Evolutionary conservation across 2,888 invertebrate genomes (phyloP).

Genomic region (Heterodera filipjevi): DNA sequence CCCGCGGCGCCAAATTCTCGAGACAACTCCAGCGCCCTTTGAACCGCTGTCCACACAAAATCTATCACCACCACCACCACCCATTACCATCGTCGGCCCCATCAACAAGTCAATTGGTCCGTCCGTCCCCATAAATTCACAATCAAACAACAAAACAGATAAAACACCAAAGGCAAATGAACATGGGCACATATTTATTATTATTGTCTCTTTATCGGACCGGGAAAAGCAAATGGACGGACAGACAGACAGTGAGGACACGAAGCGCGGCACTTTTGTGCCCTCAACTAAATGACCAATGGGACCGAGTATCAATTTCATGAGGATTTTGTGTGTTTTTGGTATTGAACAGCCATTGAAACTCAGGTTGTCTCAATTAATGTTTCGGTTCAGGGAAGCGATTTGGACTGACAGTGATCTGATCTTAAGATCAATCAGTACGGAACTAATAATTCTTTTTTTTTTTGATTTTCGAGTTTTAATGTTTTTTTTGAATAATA

Average conservation of each 20-base stretch:
- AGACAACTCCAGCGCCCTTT: slow-evolving; percentile 9
- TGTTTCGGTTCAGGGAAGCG: too few species aligned
- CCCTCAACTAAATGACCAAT: neutral
- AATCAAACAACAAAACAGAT: neutral
- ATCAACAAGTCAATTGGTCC: neutral
- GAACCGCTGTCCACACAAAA: slow-evolving; percentile 8
- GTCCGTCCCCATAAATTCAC: neutral
- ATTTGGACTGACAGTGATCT: too few species aligned
- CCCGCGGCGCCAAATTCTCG: slow-evolving; percentile 4
- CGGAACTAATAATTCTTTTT: too few species aligned
- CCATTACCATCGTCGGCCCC: neutral
- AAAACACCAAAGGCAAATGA: too few species aligned
- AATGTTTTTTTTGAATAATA: too few species aligned
- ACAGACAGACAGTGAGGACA: too few species aligned
- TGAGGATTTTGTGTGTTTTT: neutral
- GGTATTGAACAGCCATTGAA: neutral
- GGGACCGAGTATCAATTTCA: neutral
- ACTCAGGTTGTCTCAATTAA: neutral
- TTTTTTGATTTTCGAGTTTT: too few species aligned
- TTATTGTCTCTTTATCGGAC: neutral
- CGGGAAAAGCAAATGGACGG: too few species aligned
- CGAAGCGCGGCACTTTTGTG: neutral
- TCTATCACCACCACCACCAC: neutral
- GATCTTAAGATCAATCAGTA: too few species aligned
- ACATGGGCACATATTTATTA: too few species aligned